Base-by-base conservation (phyloP, 64 coral and sea anemone genomes). In the Montipora cactus region DNA sequence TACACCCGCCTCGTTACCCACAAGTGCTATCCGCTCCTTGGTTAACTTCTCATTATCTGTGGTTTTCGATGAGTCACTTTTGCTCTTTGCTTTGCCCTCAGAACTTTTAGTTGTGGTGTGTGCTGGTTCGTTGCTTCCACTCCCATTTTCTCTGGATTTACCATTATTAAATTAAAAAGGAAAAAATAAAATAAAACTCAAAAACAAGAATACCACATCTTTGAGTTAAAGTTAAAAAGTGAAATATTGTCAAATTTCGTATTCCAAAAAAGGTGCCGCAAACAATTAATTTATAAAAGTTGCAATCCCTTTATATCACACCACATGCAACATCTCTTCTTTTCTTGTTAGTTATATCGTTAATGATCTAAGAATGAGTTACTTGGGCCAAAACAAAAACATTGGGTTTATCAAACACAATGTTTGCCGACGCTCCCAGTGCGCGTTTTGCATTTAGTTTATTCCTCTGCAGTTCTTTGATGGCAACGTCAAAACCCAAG, bases 161-260 rank as follows among this genome's bases (percentile, higher is more conserved):
- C 82, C 47, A 86, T 86, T n/a, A 86, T 70, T 64, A 86, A 12
- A 66, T 86, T 45, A 28, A 75, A 45, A 16, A 78, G 44, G 14
- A 77, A 15, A 47, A 8, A 77, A 44, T 15, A 45, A 28, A 28
- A 28, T 28, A 28, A 1, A 28, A 28, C 28, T 28, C 28, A 57
- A 57, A 11, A 76, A 47, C 3, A 76, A 47, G 25, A 12, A 47
- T 64, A 12, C 5, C 59, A 76, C 2, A 9, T 5, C 44, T 1
- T 49, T 0, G 19, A 15, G 46, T 13, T 18, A 12, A 49, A 50
- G 68, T 21, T 28, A 28, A 71, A 71, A 71, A 71, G 18, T 21
- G 46, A 49, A 78, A 78, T 13, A 48, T 18, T 7, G 19, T 19
- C 45, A 12, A 78, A 78, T 78, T 78, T 78, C 46, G 15, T n/a